Evolutionary conservation across 2,888 invertebrate species (phyloP).

Genomic region (Agrotis clavis): DNA sequence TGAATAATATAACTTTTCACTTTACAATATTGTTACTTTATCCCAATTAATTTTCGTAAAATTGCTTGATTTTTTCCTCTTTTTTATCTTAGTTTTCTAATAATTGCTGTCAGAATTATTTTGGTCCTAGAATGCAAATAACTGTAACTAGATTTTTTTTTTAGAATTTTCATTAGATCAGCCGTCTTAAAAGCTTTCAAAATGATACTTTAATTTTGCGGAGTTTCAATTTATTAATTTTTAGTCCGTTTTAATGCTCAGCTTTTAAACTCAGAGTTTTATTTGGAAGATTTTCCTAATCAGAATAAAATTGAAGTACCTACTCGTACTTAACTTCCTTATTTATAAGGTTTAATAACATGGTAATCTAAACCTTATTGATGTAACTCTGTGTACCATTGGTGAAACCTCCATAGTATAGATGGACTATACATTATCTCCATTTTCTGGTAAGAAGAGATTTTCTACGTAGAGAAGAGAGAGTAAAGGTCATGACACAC

Average conservation of each 20-base stretch:
- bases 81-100: not conserved
- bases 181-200: not conserved
- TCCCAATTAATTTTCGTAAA: not conserved
- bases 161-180: constrained; percentile 10
- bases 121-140: not conserved
- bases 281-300: not conserved
- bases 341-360: not conserved
- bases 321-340: not conserved
- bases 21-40: not conserved
- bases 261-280: not conserved
- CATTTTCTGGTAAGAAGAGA: no score
- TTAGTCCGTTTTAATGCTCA: not conserved
- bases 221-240: constrained; percentile 8
- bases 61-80: not conserved
- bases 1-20: not conserved
- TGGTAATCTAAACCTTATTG: no score
- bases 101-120: not conserved
- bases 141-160: no score
- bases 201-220: not conserved
- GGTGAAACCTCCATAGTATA: no score
- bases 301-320: not conserved
- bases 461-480: no score
- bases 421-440: no score
- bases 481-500: no score
- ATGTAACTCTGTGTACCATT: no score